Evolutionary conservation across 1,140 invertebrate genomes (phyloP), one percentile per base, ranked within the genome.

Genomic region (Rhynchophorus ferrugineus): DNA sequence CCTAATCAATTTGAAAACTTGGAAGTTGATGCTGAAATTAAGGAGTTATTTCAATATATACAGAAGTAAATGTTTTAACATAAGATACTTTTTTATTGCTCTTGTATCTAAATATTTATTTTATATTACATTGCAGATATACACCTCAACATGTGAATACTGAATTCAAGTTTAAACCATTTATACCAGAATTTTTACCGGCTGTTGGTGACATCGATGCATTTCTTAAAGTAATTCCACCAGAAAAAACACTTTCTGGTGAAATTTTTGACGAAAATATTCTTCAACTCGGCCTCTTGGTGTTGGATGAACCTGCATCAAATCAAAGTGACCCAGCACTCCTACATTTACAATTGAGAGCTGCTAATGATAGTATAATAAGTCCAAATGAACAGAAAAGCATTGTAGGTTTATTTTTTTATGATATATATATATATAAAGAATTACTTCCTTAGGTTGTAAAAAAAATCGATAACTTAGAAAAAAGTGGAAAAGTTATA

Each of bases 151-250:
- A 83, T 44, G 87, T 95, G 37, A 89, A 94, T 56, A 75, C 95
- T 11, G 91, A 92, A 16, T 87, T 87, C 64, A 92, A 91, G 64
- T 75, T 98, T 56, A 83, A 88, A 61, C 93, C 95, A 1, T 99
- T 98, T 67, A 84, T 98, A 45, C 94, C 95, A 0, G 94, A 98
- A 64, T 98, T 87, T 70, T 92, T 98, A 61, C 95, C 96, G 16
- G 90, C 94, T 6, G 94, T 99, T 20, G 96, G 96, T 0, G 95
- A 99, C 69, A 94, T 96, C 61, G 95, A 99, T 72, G 93, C 94
- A 3, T 98, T 99, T 70, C 80, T 99, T 19, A 98, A 98, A 75
- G 84, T 97, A 2, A 75, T 81, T 14, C 77, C 89, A 16, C 92
- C 92, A 1, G 87, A 94, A 60, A 77, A 60, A 17, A 67, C 65